Percentiles rank a stretch among this genome's conserved stretches.
phyloP scores from a whole-genome alignment of 2,113 vertebrate genomes.

The Xyrauchen texanus region DNA sequence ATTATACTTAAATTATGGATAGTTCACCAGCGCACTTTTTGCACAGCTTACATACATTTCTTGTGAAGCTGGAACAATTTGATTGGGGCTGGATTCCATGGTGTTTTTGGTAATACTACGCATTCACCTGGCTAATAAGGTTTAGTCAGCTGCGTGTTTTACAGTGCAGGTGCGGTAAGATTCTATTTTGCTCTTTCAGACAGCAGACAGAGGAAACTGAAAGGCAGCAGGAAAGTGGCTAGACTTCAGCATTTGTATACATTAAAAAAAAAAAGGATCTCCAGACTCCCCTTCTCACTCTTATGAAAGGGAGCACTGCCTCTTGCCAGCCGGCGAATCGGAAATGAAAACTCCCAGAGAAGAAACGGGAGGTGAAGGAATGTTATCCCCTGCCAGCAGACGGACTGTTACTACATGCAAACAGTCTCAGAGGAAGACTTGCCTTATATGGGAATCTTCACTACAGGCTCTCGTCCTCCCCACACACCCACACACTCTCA shows the following conservation, averaged over 20 bases:
- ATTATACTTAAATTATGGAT: too few relatives aligned
- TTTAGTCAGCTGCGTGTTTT: constrained; percentile 71
- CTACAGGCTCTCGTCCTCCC: constrained; percentile 54
- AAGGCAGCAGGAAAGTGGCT: constrained; percentile 84
- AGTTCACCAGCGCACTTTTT: too few relatives aligned
- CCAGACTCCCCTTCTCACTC: constrained; percentile 78
- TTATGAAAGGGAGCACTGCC: constrained; percentile 82
- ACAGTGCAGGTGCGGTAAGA: constrained; percentile 80
- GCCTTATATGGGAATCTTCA: constrained; percentile 86
- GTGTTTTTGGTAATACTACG: constrained; percentile 46
- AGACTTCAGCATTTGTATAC: constrained; percentile 92
- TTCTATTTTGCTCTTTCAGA: constrained; percentile 84
- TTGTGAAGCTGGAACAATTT: neutral
- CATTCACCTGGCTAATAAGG: constrained; percentile 71
- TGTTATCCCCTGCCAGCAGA: constrained; percentile 85
- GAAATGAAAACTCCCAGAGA: constrained; percentile 94
- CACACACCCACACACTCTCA: constrained; percentile 45
- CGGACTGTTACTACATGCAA: constrained; percentile 78
- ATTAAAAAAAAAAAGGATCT: constrained; percentile 84
- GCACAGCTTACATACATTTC: too few relatives aligned
- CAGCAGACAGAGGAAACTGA: constrained; percentile 75
- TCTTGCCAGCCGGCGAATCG: constrained; percentile 86
- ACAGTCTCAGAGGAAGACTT: constrained; percentile 83
- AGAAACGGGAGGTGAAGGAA: constrained; percentile 82
- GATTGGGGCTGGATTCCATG: constrained; percentile 31